Conservation (phyloP, 2,888 invertebrate species). For the Matsumyia berberina region DNA sequence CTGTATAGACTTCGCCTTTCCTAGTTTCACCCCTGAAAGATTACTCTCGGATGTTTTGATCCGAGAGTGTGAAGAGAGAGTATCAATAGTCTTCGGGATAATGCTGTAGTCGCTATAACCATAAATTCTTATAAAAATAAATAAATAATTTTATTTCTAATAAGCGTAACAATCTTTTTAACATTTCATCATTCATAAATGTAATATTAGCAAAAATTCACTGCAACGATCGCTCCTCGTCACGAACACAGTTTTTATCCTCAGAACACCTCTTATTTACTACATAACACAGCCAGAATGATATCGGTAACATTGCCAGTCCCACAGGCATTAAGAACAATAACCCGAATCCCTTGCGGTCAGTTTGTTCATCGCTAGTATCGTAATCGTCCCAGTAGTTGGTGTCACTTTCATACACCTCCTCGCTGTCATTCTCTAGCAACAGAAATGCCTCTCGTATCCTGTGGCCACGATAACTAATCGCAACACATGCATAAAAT, state of each 20-base stretch:
- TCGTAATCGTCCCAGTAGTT: constrained; percentile 81
- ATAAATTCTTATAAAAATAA: constrained; percentile 34
- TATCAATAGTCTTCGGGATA: too few relatives aligned
- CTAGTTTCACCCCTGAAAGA: too few relatives aligned
- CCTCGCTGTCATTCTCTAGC: constrained; percentile 75
- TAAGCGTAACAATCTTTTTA: constrained; percentile 74
- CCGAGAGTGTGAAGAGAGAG: too few relatives aligned
- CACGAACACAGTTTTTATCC: constrained; percentile 33
- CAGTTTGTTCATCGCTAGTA: constrained; percentile 77
- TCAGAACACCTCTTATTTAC: constrained; percentile 78
- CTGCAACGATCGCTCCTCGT: constrained; percentile 79
- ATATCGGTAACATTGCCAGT: constrained; percentile 81
- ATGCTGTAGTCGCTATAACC: background rate
- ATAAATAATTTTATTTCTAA: constrained; percentile 67
- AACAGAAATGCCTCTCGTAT: constrained; percentile 82
- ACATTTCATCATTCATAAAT: constrained; percentile 7
- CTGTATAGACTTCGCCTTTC: too few relatives aligned
- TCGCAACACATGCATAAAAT: constrained; percentile 83
- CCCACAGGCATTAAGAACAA: constrained; percentile 83
- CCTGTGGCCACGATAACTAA: constrained; percentile 82
- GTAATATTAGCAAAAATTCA: constrained; percentile 21
- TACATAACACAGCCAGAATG: constrained; percentile 82
- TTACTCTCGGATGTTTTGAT: too few relatives aligned
- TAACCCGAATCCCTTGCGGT: constrained; percentile 80
- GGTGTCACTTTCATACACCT: constrained; percentile 73